Evolutionary conservation across 2,888 invertebrate species (phyloP), one percentile per base, ranked within the genome.

Genomic region (Stenodera caucasica): DNA sequence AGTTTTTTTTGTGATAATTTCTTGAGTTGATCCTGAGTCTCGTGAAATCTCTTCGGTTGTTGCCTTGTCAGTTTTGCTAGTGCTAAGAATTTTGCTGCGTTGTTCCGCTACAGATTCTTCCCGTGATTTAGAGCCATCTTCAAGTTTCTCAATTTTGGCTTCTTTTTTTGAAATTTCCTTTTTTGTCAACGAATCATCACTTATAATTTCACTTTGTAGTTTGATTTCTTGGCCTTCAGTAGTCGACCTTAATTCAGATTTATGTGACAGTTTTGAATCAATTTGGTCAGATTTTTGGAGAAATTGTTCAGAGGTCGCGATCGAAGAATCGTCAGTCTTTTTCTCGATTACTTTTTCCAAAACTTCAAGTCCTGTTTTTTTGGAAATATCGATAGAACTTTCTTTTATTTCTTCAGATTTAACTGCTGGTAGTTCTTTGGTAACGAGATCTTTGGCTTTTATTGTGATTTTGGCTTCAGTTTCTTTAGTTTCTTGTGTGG

Each of bases 141-240:
- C 72, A 18, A 60, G 61, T 14, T 70, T 68, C 64, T 73, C 72
- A 58, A 70, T 73, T n/a, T 64, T 70, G 58, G 67, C 63, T 35
- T 68, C 66, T 58, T 64, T 64, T 54, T 64, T 63, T 11, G 63
- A 52, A 32, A 64, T 64, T 51, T 66, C 57, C 56, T 64, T 61
- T 62, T 68, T 62, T 54, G 65, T 60, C 29, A 54, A 60, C 15
- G 61, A 49, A 61, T 75, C 75, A 9, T 71, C 69, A 58, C 65
- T 67, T 21, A 59, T 61, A 51, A 67, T 66, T 60, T 67, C 74
- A 9, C 70, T 67, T 53, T 66, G 70, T 49, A 70, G 54, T 57
- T 70, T 63, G 7, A 66, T 60, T 58, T 72, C 71, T 66, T 69
- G 70, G n/a, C 30, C 29, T 14, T 49, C 23, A 23, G 30, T 53